Conservation (phyloP, 2,888 invertebrate genomes). For the Selenia dentaria region DNA sequence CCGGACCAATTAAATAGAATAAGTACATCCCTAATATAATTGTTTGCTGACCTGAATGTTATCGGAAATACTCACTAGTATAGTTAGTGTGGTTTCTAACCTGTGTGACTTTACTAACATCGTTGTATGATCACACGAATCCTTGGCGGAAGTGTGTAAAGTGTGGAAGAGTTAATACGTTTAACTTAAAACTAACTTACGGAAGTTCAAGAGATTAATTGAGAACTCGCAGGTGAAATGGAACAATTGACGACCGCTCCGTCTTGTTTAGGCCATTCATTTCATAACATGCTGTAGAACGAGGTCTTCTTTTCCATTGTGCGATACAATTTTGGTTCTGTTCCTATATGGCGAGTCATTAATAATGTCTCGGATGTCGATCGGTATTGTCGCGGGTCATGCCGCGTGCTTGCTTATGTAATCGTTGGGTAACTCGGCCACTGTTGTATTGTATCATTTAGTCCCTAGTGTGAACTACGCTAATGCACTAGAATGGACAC, state of each 20-base stretch:
- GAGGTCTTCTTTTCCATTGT: neutral
- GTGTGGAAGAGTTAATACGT: too few relatives aligned
- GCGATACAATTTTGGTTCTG: slow-evolving; percentile 11
- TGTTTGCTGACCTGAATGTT: too few relatives aligned
- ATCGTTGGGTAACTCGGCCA: slow-evolving; percentile 49
- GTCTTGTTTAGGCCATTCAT: neutral
- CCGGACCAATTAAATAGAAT: neutral
- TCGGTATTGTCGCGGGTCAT: slow-evolving; percentile 28
- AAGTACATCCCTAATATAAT: too few relatives aligned
- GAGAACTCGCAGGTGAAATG: neutral
- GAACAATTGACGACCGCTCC: neutral
- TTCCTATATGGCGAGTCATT: slow-evolving; percentile 23
- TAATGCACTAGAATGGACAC: slow-evolving; percentile 59
- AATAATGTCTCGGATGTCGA: slow-evolving; percentile 26
- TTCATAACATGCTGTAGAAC: neutral
- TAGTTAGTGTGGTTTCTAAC: too few relatives aligned
- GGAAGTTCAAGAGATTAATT: too few relatives aligned
- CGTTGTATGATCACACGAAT: too few relatives aligned
- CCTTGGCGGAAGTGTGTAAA: too few relatives aligned
- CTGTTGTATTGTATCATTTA: slow-evolving; percentile 49
- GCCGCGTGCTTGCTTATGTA: slow-evolving; percentile 35
- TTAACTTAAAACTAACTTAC: too few relatives aligned
- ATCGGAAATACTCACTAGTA: too few relatives aligned
- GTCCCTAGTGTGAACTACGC: slow-evolving; percentile 62
- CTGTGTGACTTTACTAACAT: too few relatives aligned